Percentiles rank a stretch among this genome's conserved stretches.
These are phyloP conservation scores for Lysiphlebus fabarum DNA, from an alignment of 1,140 invertebrate species.

Conservation along the genomic window DNA sequence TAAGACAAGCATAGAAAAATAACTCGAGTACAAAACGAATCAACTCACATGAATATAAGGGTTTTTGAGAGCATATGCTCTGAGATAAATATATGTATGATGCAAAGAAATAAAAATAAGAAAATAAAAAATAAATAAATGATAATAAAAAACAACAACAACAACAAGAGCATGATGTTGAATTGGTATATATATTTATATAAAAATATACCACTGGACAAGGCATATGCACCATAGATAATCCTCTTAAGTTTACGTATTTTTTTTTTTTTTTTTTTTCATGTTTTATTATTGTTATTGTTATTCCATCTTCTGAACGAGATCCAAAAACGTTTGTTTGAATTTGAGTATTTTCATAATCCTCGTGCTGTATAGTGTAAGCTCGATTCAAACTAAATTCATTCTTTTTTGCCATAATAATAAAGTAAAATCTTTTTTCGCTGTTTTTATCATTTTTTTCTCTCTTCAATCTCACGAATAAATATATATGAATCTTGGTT, in stretches of 20 bases:
- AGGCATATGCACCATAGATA: slow-evolving; percentile 15
- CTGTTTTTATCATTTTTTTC: not conserved
- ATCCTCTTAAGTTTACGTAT: slow-evolving; percentile 20
- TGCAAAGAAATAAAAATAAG: too few species aligned
- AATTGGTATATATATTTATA: not conserved
- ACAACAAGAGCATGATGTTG: too few species aligned
- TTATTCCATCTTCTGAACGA: not conserved
- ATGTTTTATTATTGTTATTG: not conserved
- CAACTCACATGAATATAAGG: too few species aligned
- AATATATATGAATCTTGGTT: slow-evolving; percentile 3
- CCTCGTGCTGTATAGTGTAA: slow-evolving; percentile 11
- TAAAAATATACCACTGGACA: not conserved
- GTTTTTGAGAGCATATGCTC: too few species aligned
- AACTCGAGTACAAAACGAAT: too few species aligned
- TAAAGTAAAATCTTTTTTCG: slow-evolving; percentile 12
- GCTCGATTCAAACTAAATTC: slow-evolving; percentile 17
- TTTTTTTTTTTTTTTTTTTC: not conserved
- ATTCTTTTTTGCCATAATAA: slow-evolving; percentile 26
- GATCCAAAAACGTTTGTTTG: slow-evolving; percentile 15
- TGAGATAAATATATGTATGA: too few species aligned
- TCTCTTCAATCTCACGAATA: slow-evolving; percentile 1
- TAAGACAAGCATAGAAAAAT: too few species aligned
- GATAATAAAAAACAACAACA: too few species aligned
- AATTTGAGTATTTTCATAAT: slow-evolving; percentile 27
- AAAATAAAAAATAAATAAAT: too few species aligned